Base-by-base conservation (phyloP, 2,797 vertebrate species). In the Alectoris magna region DNA sequence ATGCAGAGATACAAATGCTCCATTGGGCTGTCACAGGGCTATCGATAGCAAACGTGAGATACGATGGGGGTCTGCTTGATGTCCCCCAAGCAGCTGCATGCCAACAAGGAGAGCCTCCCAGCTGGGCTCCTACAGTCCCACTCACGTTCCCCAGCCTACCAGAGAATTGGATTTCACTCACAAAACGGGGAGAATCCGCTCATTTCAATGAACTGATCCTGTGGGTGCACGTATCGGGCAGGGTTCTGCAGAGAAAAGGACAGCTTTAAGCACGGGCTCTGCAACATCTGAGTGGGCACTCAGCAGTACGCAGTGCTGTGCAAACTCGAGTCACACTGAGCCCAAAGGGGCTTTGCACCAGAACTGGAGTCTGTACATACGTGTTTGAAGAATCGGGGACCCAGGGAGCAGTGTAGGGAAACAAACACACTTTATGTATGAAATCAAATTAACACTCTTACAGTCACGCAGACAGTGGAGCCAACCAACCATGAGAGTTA, bases 401-500 rank as follows among this genome's bases (percentile, higher is more conserved):
- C 44, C 73, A 39, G 26, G 44, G 69, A 84, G 38, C 53, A 78
- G 55, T 81, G 8, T 75, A 70, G 70, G 71, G 69, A 92, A 91
- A 89, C 88, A 85, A 95, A 89, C 70, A 84, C 51, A 67, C 43
- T 85, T 91, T 31, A 63, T 69, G 84, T 43, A 64, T 60, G 59
- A 84, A 96, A 95, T 89, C 75, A 85, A 87, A 95, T 93, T 78
- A 94, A 68, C 74, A 67, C 46, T 89, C 22, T 38, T 72, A n/a
- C 4, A 43, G 78, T 87, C 78, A 91, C 3, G 3, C 58, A 91
- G 86, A 75, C 66, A 85, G 84, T 24, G 58, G 86, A 94, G 74
- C 70, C 88, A 93, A 72, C 55, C 84, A 95, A 72, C 75, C 92
- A 77, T 63, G 63, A 88, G 88, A 80, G 78, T 72, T 93, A 81